Base-by-base conservation (phyloP, 64 coral and sea anemone species). In the Pocillopora damicornis region DNA sequence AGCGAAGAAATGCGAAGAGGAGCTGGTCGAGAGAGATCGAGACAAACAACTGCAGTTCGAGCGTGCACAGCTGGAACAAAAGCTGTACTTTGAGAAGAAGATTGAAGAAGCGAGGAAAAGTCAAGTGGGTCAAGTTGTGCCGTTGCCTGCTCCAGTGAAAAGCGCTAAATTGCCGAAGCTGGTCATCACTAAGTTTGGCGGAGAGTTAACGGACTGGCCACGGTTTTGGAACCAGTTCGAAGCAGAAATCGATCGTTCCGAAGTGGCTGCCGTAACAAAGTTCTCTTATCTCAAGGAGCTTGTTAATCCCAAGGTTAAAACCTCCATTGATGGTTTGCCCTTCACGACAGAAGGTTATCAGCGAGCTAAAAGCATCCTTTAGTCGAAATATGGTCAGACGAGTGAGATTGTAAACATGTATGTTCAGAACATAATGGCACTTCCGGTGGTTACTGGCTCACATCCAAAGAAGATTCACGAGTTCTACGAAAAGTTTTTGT, bases 41-140 rank as follows among this genome's bases (percentile, higher is more conserved):
- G 71, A 87, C 30, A 75, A 87, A 87, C 67, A 87, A 74, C 17
- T 87, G 67, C 67, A 87, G 58, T 75, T 87, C 59, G 84, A 87
- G 59, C 78, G 59, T 35, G 78, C 59, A 87, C 84, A 87, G 58
- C 67, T 87, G 60, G 73, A 87, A 58, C 73, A 59, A 16, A 73
- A 87, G 80, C 59, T 83, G 80, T 16, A 83, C 58, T 86, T 73
- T 73, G 56, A 63, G 64, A 81, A 60, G 56, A 86, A 86, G 64
- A 86, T 75, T 15, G 56, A 86, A 60, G 71, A 86, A 73, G 64
- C 56, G 66, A 86, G n/a, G 64, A 69, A 75, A 58, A 60, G 66
- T 86, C 37, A 60, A 71, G 11, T 18, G 1, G 15, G 60, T 66
- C 65, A 66, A 71, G 65, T 66, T 83, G 65, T 16, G n/a, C 26